Evolutionary conservation across 1,140 invertebrate species (phyloP), one percentile per base, ranked within the genome.

Genomic region (Drosophila eugracilis): DNA sequence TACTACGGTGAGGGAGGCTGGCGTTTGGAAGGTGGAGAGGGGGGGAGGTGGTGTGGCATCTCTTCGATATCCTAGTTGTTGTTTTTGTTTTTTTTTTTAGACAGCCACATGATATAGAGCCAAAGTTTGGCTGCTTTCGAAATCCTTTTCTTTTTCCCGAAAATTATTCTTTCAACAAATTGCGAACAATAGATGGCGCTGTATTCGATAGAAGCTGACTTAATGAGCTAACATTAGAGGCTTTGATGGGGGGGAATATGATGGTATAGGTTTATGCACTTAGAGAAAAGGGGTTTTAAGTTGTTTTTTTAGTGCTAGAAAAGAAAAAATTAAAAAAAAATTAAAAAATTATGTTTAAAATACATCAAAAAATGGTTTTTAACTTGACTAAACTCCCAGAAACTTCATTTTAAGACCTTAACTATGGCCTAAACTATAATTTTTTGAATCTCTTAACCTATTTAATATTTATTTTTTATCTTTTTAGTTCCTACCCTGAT

Each of bases 101-200:
- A 69, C 65, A 69, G 62, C 47, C 60, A 28, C 36, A 28, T 69
- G 62, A 67, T 67, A 67, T 52, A 67, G 45, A 32, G 60, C 5
- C 34, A 30, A 67, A 67, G 36, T 50, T 60, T 66, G 39, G 7
- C 39, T 19, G 28, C 57, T 24, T 4, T 10, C 17, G 1, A 21
- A 62, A n/a, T 30, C 55, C 30, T 14, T 15, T 36, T 24, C n/a
- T n/a, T n/a, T n/a, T n/a, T n/a, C n/a, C 21, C 26, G 21, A 22
- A n/a, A 41, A 58, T 9, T 57, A 34, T 45, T 26, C 24, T 12
- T 3, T 2, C 19, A 1, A 0, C 14, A 4, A 30, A 63, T 24
- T 55, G 19, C 54, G 21, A 21, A 14, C 4, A 45, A 44, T 59
- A 59, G 0, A 12, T 9, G 5, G 24, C 22, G 4, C 26, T 34